Conservation (phyloP, 64 coral and sea anemone genomes). For the Montipora sp. region DNA sequence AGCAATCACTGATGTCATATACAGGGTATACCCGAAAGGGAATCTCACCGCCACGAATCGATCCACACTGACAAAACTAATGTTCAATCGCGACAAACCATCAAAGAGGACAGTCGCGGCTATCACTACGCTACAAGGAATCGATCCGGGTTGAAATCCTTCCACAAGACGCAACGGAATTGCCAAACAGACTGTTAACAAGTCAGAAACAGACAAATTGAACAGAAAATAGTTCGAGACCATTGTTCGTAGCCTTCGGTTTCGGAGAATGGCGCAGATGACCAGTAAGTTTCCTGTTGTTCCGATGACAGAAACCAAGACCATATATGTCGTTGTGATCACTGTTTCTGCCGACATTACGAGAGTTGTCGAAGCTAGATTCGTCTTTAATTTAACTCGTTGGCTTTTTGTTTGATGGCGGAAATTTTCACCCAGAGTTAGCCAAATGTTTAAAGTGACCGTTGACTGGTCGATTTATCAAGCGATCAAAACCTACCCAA, state of each 20-base stretch:
- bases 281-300: conserved; percentile 24
- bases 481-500: no score
- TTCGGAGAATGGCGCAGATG: conserved; percentile 15
- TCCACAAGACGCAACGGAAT: conserved; percentile 33
- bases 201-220: conserved; percentile 30
- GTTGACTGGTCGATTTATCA: no score
- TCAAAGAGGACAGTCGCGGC: conserved; percentile 39
- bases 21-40: conserved; percentile 4
- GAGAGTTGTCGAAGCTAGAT: neutral
- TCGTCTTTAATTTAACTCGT: neutral
- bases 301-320: neutral
- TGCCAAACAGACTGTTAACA: neutral
- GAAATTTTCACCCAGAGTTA: neutral
- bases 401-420: neutral
- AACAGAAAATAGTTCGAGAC: conserved; percentile 37
- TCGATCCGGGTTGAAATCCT: conserved; percentile 16
- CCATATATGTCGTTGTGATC: neutral
- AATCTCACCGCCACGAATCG: conserved; percentile 6
- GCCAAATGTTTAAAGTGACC: no score
- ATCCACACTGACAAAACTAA: conserved; percentile 31
- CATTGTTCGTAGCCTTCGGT: conserved; percentile 8
- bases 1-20: neutral
- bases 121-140: conserved; percentile 38
- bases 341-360: neutral
- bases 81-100: conserved; percentile 28